These are phyloP conservation scores for Lissonota sp. DNA, from an alignment of 2,888 invertebrate species.

Conservation along the genomic window DNA sequence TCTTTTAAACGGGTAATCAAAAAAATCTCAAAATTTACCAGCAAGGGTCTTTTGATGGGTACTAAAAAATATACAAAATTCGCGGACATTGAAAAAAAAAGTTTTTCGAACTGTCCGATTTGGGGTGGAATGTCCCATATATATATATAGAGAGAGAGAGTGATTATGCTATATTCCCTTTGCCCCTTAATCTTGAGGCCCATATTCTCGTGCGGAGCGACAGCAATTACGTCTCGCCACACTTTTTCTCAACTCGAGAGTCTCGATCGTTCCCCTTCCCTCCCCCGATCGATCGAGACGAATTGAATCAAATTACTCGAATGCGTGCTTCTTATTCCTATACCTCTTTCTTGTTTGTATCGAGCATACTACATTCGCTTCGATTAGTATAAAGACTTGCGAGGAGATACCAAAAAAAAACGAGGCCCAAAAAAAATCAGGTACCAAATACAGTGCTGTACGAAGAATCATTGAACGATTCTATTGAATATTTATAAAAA, in stretches of 20 bases:
- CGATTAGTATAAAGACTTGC: constrained; percentile 27
- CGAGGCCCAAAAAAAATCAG: background rate
- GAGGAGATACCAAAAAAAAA: constrained; percentile 1
- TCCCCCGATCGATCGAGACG: constrained; percentile 16
- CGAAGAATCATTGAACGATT: too few species aligned
- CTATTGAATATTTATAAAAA: too few species aligned
- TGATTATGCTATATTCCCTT: constrained; percentile 20
- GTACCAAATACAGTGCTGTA: too few species aligned
- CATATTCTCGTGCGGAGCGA: background rate
- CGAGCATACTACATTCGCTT: background rate
- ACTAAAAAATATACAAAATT: too few species aligned
- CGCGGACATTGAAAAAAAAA: too few species aligned
- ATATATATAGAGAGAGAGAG: too few species aligned
- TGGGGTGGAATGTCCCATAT: too few species aligned
- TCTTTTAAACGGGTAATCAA: too few species aligned
- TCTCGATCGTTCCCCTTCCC: background rate
- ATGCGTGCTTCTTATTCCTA: constrained; percentile 44
- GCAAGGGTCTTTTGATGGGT: too few species aligned
- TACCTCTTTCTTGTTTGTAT: background rate
- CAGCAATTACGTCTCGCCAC: constrained; percentile 62
- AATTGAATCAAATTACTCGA: constrained; percentile 53
- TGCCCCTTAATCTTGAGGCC: constrained; percentile 19
- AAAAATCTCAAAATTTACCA: too few species aligned
- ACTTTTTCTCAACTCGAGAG: constrained; percentile 50
- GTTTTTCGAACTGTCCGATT: too few species aligned